Evolutionary conservation across 1,140 invertebrate species (phyloP).

Genomic region (Aporrectodea caliginosa): DNA sequence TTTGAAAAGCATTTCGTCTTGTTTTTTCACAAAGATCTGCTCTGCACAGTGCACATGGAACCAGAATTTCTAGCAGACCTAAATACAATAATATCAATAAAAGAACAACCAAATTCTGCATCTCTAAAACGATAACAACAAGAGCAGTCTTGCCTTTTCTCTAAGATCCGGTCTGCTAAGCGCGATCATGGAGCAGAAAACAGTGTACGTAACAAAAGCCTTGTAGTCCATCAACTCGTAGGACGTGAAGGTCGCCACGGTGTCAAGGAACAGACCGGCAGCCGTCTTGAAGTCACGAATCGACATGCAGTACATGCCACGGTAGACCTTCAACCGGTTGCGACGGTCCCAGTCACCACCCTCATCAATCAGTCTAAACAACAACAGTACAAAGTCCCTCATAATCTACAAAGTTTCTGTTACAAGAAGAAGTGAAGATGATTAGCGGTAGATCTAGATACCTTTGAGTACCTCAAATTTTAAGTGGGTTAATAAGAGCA

Average conservation of each 20-base stretch:
- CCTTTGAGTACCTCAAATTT: too few species aligned
- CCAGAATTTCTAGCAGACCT: too few species aligned
- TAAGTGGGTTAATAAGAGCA: too few species aligned
- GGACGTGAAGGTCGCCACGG: slow-evolving; percentile 97
- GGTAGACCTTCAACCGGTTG: slow-evolving; percentile 82
- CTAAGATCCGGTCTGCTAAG: slow-evolving; percentile 75
- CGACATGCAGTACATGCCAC: slow-evolving; percentile 90
- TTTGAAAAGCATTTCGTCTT: too few species aligned
- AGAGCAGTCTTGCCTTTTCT: slow-evolving; percentile 71
- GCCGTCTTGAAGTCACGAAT: slow-evolving; percentile 94
- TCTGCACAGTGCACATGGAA: too few species aligned
- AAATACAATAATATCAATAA: too few species aligned
- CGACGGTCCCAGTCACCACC: slow-evolving; percentile 98
- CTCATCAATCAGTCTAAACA: slow-evolving; percentile 79
- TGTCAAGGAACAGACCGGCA: slow-evolving; percentile 91
- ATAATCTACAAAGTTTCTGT: neutral
- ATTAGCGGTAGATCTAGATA: neutral
- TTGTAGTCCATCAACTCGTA: slow-evolving; percentile 98
- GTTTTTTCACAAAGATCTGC: too few species aligned
- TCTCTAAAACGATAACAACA: too few species aligned
- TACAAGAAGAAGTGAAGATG: neutral
- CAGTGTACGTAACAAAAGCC: slow-evolving; percentile 84
- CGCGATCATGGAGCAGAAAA: slow-evolving; percentile 80
- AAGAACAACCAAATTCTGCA: too few species aligned
- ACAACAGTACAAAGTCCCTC: neutral